Evolutionary conservation across 2,113 vertebrate species (phyloP).

Genomic region (Vidua macroura): DNA sequence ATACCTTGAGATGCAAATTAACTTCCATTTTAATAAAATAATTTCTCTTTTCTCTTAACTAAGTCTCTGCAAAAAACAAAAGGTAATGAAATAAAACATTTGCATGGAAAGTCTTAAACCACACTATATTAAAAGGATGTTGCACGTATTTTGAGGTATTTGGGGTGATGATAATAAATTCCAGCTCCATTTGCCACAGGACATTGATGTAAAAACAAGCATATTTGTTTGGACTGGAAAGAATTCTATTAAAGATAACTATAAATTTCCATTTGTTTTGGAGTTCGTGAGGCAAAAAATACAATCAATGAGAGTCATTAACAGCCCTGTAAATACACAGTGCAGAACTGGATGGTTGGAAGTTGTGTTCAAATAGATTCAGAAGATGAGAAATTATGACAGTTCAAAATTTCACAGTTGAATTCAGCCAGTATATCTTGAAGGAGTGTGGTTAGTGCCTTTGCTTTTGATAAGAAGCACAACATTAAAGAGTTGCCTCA

Average conservation of each 20-base stretch:
- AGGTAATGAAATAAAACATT: neutral
- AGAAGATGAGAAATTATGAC: neutral
- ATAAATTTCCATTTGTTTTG: neutral
- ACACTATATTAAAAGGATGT: neutral
- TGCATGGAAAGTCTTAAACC: neutral
- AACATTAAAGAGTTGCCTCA: neutral
- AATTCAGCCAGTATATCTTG: neutral
- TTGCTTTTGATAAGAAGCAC: neutral
- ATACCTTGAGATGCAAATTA: neutral
- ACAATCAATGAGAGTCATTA: neutral
- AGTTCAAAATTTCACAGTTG: neutral
- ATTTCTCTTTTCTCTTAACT: neutral
- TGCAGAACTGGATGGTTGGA: neutral
- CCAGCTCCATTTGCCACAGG: neutral
- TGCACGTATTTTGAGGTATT: neutral
- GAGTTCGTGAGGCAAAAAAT: neutral
- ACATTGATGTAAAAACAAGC: neutral
- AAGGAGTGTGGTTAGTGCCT: neutral
- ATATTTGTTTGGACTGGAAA: neutral
- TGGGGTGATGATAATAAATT: neutral
- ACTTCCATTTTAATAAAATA: neutral
- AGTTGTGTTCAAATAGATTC: neutral
- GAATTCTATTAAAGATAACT: neutral
- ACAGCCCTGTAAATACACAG: neutral
- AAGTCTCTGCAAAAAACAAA: neutral